Evolutionary conservation across 2,888 invertebrate species (phyloP).

Genomic region (Caenorhabditis sinica): DNA sequence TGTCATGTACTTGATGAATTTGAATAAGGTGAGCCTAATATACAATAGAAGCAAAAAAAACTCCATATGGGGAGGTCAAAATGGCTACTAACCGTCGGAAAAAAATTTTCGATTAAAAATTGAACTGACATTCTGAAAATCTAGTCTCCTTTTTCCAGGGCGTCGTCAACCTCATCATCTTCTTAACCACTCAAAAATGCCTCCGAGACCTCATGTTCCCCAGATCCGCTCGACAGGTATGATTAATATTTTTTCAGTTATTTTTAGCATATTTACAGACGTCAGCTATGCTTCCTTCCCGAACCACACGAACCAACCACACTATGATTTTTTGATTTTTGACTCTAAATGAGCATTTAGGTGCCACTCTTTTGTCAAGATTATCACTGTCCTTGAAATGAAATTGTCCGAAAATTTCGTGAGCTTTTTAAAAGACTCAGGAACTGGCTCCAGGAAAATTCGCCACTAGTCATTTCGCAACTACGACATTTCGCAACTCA

Average conservation of each 20-base stretch:
- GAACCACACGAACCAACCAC: slow-evolving; percentile 49
- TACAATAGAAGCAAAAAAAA: too few species aligned
- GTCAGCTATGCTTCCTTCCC: slow-evolving; percentile 50
- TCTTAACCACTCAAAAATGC: slow-evolving; percentile 69
- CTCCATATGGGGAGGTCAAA: too few species aligned
- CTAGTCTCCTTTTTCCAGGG: slow-evolving; percentile 70
- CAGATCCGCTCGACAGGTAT: slow-evolving; percentile 19
- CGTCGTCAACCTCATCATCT: slow-evolving; percentile 67
- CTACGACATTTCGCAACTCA: too few species aligned
- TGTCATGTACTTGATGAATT: slow-evolving; percentile 72
- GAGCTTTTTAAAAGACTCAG: too few species aligned
- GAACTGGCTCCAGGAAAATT: too few species aligned
- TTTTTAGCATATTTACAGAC: slow-evolving; percentile 44
- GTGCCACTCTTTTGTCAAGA: too few species aligned
- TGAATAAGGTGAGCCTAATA: slow-evolving; percentile 69
- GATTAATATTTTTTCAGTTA: not conserved
- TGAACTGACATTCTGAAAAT: too few species aligned
- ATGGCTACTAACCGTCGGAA: not conserved
- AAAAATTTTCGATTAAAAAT: not conserved
- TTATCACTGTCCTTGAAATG: too few species aligned
- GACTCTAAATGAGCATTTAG: too few species aligned
- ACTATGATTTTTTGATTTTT: slow-evolving; percentile 21
- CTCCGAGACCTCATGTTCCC: slow-evolving; percentile 68
- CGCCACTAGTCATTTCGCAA: too few species aligned
- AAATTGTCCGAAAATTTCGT: too few species aligned